These are phyloP conservation scores for Melieria omissa DNA, from an alignment of 2,888 invertebrate genomes.

Conservation along the genomic window DNA sequence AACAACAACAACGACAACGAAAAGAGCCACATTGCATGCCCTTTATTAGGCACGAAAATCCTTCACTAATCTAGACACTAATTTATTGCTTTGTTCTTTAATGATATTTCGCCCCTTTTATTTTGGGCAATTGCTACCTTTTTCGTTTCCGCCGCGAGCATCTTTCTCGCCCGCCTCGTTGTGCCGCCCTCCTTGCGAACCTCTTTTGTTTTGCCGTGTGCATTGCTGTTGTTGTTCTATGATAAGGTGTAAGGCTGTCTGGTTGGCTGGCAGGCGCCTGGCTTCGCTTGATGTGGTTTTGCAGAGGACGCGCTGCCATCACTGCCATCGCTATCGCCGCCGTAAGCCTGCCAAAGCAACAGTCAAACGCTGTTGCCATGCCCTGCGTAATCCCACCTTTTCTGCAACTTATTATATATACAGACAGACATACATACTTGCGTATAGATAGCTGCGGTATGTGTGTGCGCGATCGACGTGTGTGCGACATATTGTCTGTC, in stretches of 20 bases:
- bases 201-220: too few species aligned
- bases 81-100: conserved; percentile 44
- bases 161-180: conserved; percentile 39
- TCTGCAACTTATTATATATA: not conserved
- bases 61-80: conserved; percentile 48
- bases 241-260: too few species aligned
- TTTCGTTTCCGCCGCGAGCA: not conserved
- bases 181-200: conserved; percentile 23
- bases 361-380: conserved; percentile 50
- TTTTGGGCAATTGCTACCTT: conserved; percentile 17
- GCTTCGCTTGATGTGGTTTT: too few species aligned
- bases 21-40: conserved; percentile 45
- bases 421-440: too few species aligned
- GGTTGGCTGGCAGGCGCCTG: too few species aligned
- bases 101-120: conserved; percentile 24
- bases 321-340: conserved; percentile 18
- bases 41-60: conserved; percentile 46
- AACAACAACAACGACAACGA: not conserved
- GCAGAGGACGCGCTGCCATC: not conserved
- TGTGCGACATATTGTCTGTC: too few species aligned
- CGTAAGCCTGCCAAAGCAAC: conserved; percentile 45
- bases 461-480: too few species aligned
- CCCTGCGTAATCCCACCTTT: conserved; percentile 14
- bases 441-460: not conserved
- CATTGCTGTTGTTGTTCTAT: too few species aligned